Evolutionary conservation across 2,797 vertebrate genomes (phyloP).

Genomic region (Lithobates sylvaticus): DNA sequence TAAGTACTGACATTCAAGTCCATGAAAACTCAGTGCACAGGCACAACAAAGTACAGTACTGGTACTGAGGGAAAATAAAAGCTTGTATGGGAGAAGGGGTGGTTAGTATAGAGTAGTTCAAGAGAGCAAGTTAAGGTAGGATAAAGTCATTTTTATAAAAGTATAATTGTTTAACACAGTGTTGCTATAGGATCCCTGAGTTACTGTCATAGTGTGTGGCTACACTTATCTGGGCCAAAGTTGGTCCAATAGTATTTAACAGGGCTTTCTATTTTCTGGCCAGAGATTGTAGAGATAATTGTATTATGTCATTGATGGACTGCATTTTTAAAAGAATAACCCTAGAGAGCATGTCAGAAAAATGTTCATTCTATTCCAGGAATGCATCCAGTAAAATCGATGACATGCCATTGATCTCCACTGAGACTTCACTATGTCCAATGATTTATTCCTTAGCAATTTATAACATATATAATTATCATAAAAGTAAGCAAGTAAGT

Average conservation of each 20-base stretch:
- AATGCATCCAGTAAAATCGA: neutral
- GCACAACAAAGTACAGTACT: no score
- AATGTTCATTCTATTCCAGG: neutral
- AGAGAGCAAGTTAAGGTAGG: no score
- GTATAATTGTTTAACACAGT: no score
- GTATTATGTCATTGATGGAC: neutral
- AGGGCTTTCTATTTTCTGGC: neutral
- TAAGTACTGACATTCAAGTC: no score
- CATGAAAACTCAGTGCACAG: no score
- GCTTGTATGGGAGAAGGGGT: no score
- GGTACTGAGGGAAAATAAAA: no score
- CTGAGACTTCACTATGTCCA: neutral
- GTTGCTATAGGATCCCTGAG: no score
- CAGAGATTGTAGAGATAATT: neutral
- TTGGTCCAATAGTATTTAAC: neutral
- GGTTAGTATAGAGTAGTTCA: no score
- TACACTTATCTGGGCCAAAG: neutral
- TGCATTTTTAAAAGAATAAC: neutral
- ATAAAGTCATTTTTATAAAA: no score
- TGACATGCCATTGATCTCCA: conserved; percentile 3
- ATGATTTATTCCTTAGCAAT: neutral
- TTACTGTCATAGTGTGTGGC: neutral
- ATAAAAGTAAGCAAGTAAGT: conserved; percentile 2
- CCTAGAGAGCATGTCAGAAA: neutral
- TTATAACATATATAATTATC: neutral